Conservation (phyloP, 2,113 vertebrate species). For the Atractosteus spatula region DNA sequence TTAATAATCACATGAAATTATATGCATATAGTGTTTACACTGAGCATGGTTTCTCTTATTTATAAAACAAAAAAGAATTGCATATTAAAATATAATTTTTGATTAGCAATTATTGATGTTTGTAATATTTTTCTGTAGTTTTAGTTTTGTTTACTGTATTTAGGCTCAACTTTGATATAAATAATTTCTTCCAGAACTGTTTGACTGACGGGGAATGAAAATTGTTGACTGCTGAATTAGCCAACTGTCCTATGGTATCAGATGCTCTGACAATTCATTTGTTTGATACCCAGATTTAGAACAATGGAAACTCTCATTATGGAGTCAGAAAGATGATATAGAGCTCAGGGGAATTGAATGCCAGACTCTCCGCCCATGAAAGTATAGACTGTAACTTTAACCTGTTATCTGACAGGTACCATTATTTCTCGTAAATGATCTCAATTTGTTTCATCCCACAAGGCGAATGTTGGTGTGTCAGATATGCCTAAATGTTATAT, state of each 20-base stretch:
- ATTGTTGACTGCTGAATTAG: not conserved
- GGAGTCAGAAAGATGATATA: not conserved
- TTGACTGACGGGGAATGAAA: not conserved
- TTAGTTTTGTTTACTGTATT: too few species aligned
- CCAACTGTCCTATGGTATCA: not conserved
- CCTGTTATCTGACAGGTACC: conserved; percentile 5
- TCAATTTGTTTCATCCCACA: conserved; percentile 5
- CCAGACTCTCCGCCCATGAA: not conserved
- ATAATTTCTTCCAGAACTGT: not conserved
- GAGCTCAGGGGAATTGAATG: not conserved
- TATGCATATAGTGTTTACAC: too few species aligned
- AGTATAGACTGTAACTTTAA: conserved; percentile 12
- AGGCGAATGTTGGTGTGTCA: not conserved
- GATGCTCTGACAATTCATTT: conserved; percentile 2
- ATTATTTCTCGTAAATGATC: conserved; percentile 9
- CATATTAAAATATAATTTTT: too few species aligned
- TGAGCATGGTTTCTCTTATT: too few species aligned
- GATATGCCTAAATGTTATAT: not conserved
- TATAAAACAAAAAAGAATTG: too few species aligned
- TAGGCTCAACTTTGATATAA: too few species aligned
- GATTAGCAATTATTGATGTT: too few species aligned
- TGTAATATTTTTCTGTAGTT: too few species aligned
- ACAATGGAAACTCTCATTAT: not conserved
- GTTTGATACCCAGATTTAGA: not conserved
- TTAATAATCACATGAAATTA: too few species aligned